Evolutionary conservation across 2,113 vertebrate genomes (phyloP), one percentile per base, ranked within the genome.

Genomic region (Oostethus manadensis): DNA sequence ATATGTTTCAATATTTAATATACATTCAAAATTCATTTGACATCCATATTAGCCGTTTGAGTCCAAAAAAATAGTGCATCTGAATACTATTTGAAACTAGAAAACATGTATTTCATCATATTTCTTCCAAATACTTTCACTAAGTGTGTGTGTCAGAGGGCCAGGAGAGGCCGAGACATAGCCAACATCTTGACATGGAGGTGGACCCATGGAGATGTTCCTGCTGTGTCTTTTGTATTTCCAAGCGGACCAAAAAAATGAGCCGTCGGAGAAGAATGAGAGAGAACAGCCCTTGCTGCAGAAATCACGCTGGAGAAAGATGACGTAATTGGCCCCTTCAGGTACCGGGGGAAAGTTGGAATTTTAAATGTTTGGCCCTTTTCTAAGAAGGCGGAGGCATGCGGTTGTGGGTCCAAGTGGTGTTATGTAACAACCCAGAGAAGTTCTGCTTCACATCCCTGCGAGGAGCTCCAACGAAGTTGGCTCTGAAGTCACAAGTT

Each of bases 191-290:
- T 44, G 60, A 57, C 40, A 68, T 50, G 51, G 71, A 33, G 29
- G 60, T 49, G 3, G 58, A 49, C 44, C 58, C 57, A 18, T 60
- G 40, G 71, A 73, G 44, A 68, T 70, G 71, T 62, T 65, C 70
- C 77, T 21, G 68, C 70, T 72, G 58, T 69, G 60, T 66, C 75
- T 65, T 84, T 83, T 84, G 77, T 84, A 43, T 40, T 59, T n/a
- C 48, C 71, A 69, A 77, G 66, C 70, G 72, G 75, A 64, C 76
- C 74, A 81, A 84, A 87, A 74, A 85, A 15, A 86, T 85, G 82
- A 56, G 67, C 71, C 71, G 71, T 67, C 51, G 56, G 58, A 75
- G 70, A 86, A 76, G 84, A 86, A 85, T 86, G 79, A 67, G 56
- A 56, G 70, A 23, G 70, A 69, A 76, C 69, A 76, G 70, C 67